Evolutionary conservation across 2,797 vertebrate species (phyloP), one percentile per base, ranked within the genome.

Genomic region (Myotis daubentonii): DNA sequence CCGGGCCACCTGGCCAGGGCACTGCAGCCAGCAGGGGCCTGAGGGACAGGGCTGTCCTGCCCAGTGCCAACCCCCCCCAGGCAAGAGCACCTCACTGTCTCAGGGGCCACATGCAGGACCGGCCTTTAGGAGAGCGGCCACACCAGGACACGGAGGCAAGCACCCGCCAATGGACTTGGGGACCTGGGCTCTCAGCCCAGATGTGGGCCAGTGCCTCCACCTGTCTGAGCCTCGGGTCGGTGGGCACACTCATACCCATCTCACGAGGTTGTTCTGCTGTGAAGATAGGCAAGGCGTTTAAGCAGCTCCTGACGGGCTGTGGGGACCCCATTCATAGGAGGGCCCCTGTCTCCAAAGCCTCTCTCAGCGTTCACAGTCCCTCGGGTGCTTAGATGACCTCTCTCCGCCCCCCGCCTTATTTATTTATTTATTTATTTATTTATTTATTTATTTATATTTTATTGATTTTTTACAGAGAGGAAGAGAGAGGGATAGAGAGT

Each of bases 311-410:
- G 22, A 1, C 2, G 25, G 1, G 30, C 68, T 47, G 23, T 19
- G 12, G n/a, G 51, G 17, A 25, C 17, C 22, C 22, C 65, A 30
- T 12, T 5, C 38, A 10, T 7, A 0, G 2, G 0, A 95, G 49
- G 4, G 1, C 33, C 22, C 49, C 44, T 62, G 9, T 25, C 13
- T 79, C n/a, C 41, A 8, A 22, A 53, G 23, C 15, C 13, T 87
- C 65, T 60, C 12, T 66, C 30, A 12, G 51, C 25, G 5, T 79
- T 22, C 19, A 47, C 20, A 17, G 10, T 17, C 57, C 62, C 20
- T 0, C 8, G 6, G 79, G 25, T 38, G 49, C 75, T 28, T 5
- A 36, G 22, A 22, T 10, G 25, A 53, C 36, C 25, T 22, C 23
- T 41, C 62, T 16, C 30, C 51, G 2, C 41, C 41, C 0, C 41